Base-by-base conservation (phyloP, 2,113 vertebrate genomes). In the Campylorhamphus procurvoides region DNA sequence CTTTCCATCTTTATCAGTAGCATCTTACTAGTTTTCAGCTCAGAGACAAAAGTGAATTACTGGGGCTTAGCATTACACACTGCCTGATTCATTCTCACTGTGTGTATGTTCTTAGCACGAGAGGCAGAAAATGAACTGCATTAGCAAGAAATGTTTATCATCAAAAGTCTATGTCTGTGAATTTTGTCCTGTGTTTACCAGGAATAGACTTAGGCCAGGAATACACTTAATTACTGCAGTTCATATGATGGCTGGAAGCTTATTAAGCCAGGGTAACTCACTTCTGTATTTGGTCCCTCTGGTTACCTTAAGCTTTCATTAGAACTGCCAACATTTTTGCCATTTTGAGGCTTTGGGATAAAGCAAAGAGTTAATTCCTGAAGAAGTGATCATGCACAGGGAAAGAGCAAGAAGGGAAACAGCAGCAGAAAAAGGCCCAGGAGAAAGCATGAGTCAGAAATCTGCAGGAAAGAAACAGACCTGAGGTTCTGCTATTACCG, bases 21-120 rank as follows among this genome's bases (percentile, higher is more conserved):
- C 42, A 55, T 90, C 86, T 77, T 40, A 86, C 42, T 59, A 59
- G 42, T 80, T 74, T 90, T 24, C 47, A 93, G 63, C 68, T 92
- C 63, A 50, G 55, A 81, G 25, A 76, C 62, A 76, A 39, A 91
- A 90, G 46, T 50, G 64, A 74, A 47, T 89, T 93, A 92, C 59
- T n/a, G 15, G 14, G 22, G 31, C 19, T 77, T 80, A 88, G 37
- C 27, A 31, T n/a, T 50, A 56, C 4, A 80, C 22, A 35, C 31
- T 17, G 22, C 12, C 63, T 42, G 85, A 84, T 35, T 77, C 39
- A 77, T 28, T 55, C 35, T 63, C 76, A 47, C 59, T 81, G 28
- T 0, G 3, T 11, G 7, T 13, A 11, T 28, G 35, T 33, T 81
- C 29, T 72, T 90, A 77, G 83, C 27, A 77, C 0, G 0, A 75